A percentile compares a stretch with the other conserved stretches of the same genome.
Conservation (phyloP, 2,113 vertebrate species). For the Malurus elegans region DNA sequence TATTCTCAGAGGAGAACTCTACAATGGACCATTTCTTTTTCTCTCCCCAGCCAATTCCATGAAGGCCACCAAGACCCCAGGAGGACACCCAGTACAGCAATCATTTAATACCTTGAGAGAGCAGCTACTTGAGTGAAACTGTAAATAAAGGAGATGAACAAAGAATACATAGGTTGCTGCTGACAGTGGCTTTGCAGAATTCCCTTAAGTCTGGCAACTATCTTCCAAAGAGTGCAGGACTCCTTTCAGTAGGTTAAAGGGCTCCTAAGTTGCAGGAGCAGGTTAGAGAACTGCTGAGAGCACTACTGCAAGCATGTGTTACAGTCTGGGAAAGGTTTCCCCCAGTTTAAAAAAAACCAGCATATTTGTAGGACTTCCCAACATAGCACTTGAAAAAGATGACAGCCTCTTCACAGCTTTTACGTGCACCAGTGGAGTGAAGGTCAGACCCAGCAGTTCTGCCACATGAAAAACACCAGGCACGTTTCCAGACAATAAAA, state of each 20-base stretch:
- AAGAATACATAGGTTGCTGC: neutral
- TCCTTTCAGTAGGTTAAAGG: neutral
- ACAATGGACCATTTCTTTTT: neutral
- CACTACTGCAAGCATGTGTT: neutral
- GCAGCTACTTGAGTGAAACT: neutral
- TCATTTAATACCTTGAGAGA: neutral
- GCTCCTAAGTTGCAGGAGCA: neutral
- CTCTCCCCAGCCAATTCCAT: neutral
- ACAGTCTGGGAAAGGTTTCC: neutral
- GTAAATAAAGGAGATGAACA: neutral
- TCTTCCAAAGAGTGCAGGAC: fast-evolving
- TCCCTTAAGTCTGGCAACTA: neutral
- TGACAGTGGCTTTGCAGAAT: neutral
- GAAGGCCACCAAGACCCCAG: neutral
- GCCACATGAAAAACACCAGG: neutral
- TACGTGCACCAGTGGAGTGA: fast-evolving
- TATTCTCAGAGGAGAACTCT: fast-evolving
- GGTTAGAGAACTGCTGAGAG: neutral
- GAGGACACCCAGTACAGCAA: neutral
- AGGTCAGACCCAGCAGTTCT: neutral
- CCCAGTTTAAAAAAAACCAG: neutral
- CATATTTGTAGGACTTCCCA: neutral
- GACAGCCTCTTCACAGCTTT: neutral
- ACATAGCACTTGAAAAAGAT: neutral
- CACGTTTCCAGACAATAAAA: neutral